Conservation (phyloP, 2,888 invertebrate genomes). For the Nomada hirtipes region DNA sequence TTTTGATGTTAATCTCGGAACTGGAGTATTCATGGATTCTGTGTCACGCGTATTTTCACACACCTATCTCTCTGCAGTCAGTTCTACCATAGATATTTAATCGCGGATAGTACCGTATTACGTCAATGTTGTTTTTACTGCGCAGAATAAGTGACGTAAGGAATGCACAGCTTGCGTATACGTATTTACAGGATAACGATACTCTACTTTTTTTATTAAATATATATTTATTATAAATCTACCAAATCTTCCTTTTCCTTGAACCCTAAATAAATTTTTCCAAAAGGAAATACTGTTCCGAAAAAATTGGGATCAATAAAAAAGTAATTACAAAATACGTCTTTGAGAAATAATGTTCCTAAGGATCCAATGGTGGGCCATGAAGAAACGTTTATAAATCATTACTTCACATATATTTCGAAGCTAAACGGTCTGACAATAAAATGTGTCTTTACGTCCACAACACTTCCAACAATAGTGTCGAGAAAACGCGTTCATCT, state of each 20-base stretch:
- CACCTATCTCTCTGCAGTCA: neutral
- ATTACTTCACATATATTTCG: neutral
- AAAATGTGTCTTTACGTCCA: neutral
- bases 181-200: too few species aligned
- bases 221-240: too few species aligned
- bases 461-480: constrained; percentile 9
- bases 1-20: constrained; percentile 56
- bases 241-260: too few species aligned
- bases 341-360: neutral
- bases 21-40: constrained; percentile 45
- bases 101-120: neutral
- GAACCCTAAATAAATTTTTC: too few species aligned
- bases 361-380: neutral
- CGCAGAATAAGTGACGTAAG: neutral
- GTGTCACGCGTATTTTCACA: constrained; percentile 28
- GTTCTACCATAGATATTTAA: constrained; percentile 23
- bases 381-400: neutral
- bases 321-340: neutral
- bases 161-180: neutral
- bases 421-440: constrained; percentile 12
- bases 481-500: constrained; percentile 29
- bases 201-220: too few species aligned
- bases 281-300: neutral
- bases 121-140: neutral
- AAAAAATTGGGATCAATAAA: neutral